These are phyloP conservation scores for Grammomys surdaster DNA, from an alignment of 2,113 vertebrate species.

Conservation along the genomic window DNA sequence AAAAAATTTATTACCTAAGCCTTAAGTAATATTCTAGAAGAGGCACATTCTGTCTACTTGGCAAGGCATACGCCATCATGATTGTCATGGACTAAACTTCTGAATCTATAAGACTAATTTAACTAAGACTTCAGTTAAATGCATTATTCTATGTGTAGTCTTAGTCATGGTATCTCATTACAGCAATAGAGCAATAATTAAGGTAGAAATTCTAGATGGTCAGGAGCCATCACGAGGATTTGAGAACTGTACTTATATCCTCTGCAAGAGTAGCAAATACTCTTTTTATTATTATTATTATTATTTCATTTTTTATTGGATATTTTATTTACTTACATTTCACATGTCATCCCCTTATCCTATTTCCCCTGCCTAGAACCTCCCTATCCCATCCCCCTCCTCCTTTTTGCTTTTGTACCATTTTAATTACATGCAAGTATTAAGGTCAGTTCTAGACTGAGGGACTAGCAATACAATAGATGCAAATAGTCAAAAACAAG, in stretches of 20 bases:
- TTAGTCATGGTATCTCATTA: not conserved
- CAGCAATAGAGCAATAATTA: not conserved
- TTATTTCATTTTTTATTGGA: too few species aligned
- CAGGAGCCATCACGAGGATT: not conserved
- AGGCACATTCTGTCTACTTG: not conserved
- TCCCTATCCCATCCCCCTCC: too few species aligned
- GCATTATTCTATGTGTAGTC: not conserved
- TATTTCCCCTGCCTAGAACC: too few species aligned
- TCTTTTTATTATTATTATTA: too few species aligned
- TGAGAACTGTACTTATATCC: not conserved
- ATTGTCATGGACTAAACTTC: not conserved
- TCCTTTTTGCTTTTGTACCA: too few species aligned
- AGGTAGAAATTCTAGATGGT: not conserved
- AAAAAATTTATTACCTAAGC: rapidly evolving
- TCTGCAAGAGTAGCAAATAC: not conserved
- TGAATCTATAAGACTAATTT: not conserved
- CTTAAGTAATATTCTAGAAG: not conserved
- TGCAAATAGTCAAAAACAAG: too few species aligned
- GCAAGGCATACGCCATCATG: not conserved
- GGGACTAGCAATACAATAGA: too few species aligned
- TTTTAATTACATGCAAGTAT: too few species aligned
- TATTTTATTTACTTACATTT: too few species aligned
- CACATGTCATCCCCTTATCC: too few species aligned
- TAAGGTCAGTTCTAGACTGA: too few species aligned
- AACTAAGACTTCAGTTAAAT: not conserved